Conservation (phyloP, 2,888 invertebrate genomes). For the Biston stratarius region DNA sequence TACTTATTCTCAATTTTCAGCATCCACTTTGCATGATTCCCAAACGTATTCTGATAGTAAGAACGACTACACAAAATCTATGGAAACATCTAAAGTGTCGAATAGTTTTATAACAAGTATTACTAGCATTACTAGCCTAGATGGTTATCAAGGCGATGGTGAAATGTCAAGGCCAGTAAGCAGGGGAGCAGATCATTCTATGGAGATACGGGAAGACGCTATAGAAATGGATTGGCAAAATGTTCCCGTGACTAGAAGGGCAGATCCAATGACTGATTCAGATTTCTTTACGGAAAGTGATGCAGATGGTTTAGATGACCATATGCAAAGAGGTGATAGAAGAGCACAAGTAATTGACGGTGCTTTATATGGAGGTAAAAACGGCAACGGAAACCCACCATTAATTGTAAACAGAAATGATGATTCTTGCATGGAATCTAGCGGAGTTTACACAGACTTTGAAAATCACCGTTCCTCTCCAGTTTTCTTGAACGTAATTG, state of each 20-base stretch:
- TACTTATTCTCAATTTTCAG: slow-evolving; percentile 83
- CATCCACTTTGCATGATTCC: slow-evolving; percentile 82
- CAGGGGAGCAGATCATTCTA: slow-evolving; percentile 92
- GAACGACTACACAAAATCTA: slow-evolving; percentile 87
- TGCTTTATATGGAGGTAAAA: slow-evolving; percentile 93
- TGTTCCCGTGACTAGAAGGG: slow-evolving; percentile 88
- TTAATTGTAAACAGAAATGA: slow-evolving; percentile 87
- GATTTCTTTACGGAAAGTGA: slow-evolving; percentile 97
- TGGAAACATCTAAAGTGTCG: slow-evolving; percentile 88
- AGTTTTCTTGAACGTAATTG: slow-evolving; percentile 86
- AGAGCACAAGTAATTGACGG: slow-evolving; percentile 95
- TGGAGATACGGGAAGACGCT: slow-evolving; percentile 82
- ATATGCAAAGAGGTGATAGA: slow-evolving; percentile 90
- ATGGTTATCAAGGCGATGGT: slow-evolving; percentile 97
- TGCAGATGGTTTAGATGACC: slow-evolving; percentile 93
- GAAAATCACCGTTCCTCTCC: slow-evolving; percentile 88
- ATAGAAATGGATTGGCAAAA: slow-evolving; percentile 86
- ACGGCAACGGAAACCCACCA: slow-evolving; percentile 84
- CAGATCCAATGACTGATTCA: slow-evolving; percentile 96
- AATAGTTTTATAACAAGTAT: slow-evolving; percentile 94
- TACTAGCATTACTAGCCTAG: slow-evolving; percentile 96
- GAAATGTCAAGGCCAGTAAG: slow-evolving; percentile 96
- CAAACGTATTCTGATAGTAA: slow-evolving; percentile 86
- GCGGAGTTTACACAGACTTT: slow-evolving; percentile 95
- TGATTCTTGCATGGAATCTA: slow-evolving; percentile 95